These are phyloP conservation scores for Diuraphis noxia DNA, from an alignment of 1,140 invertebrate genomes.

Conservation along the genomic window DNA sequence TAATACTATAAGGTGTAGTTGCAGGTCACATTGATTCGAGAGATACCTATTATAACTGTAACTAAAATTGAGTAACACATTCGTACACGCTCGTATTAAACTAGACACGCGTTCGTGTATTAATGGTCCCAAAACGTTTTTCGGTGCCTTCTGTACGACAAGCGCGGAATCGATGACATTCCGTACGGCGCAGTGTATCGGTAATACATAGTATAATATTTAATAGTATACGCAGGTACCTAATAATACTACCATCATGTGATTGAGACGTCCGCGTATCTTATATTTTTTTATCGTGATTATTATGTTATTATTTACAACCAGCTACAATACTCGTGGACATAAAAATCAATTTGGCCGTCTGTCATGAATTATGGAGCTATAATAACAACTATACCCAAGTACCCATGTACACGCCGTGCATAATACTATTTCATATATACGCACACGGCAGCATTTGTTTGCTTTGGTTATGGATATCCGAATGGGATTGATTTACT, in stretches of 20 bases:
- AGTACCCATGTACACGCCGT: background rate
- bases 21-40: too few relatives aligned
- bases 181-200: background rate
- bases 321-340: background rate
- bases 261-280: slow-evolving; percentile 18
- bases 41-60: too few relatives aligned
- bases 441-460: background rate
- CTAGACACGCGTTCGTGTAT: too few relatives aligned
- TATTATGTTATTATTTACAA: slow-evolving; percentile 27
- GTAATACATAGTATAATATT: background rate
- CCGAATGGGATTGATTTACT: slow-evolving; percentile 13
- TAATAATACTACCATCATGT: background rate
- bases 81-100: too few relatives aligned
- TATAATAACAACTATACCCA: background rate
- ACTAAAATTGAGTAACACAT: too few relatives aligned
- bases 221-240: background rate
- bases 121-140: background rate
- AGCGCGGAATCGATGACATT: background rate
- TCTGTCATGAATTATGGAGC: slow-evolving; percentile 20
- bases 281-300: background rate
- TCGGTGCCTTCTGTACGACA: background rate
- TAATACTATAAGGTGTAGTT: background rate
- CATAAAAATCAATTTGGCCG: slow-evolving; percentile 11
- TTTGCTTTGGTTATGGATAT: background rate
- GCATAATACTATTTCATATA: background rate